Evolutionary conservation across 2,797 vertebrate genomes (phyloP).

Genomic region (Malacoctenus gilli): DNA sequence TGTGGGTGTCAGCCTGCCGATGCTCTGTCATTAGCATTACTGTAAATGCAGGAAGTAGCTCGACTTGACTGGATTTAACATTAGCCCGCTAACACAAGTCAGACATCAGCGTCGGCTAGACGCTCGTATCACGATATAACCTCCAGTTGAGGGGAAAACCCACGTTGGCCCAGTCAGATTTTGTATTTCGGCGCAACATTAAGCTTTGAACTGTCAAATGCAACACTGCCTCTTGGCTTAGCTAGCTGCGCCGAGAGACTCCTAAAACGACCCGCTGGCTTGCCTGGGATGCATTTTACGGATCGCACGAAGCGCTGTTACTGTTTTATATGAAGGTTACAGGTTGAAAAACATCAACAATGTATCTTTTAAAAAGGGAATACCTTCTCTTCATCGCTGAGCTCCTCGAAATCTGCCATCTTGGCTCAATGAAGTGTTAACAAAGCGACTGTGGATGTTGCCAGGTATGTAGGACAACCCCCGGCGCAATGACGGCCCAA

Average conservation of each 20-base stretch:
- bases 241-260: constrained; percentile 27
- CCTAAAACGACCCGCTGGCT: neutral
- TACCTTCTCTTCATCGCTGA: constrained; percentile 94
- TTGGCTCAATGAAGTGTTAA: constrained; percentile 79
- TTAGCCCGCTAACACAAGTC: constrained; percentile 15
- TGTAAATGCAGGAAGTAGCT: constrained; percentile 70
- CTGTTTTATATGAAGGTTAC: neutral
- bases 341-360: fast-evolving
- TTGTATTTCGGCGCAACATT: constrained; percentile 3
- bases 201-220: constrained; percentile 48
- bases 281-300: fast-evolving
- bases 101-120: neutral
- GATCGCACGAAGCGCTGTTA: fast-evolving
- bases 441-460: constrained; percentile 58
- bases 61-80: constrained; percentile 57
- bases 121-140: fast-evolving
- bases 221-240: constrained; percentile 7
- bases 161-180: neutral
- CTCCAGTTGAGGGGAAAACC: fast-evolving
- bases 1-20: constrained; percentile 30
- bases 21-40: constrained; percentile 38
- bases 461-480: constrained; percentile 54
- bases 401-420: constrained; percentile 93
- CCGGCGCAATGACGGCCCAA: constrained; percentile 7
- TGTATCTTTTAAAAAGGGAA: constrained; percentile 18